Evolutionary conservation across 1,140 invertebrate genomes (phyloP).

Genomic region (Drosophila takahashii): DNA sequence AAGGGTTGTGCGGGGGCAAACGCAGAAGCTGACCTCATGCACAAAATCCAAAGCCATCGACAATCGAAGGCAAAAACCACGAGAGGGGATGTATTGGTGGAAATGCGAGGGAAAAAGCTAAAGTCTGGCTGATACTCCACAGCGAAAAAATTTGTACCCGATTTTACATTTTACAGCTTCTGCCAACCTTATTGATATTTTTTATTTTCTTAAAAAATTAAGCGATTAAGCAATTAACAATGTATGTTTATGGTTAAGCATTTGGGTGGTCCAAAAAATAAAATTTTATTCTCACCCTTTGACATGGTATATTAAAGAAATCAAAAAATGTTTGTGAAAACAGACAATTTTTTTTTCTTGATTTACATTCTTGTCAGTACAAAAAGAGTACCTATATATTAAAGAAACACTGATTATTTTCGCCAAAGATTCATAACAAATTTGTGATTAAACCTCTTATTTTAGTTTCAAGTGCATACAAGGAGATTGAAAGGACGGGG

Average conservation of each 20-base stretch:
- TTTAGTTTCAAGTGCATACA: constrained; percentile 1
- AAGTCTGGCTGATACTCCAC: constrained; percentile 8
- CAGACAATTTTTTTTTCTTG: too few species aligned
- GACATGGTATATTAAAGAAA: too few species aligned
- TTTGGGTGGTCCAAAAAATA: too few species aligned
- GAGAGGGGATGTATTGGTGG: constrained; percentile 22
- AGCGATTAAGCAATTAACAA: too few species aligned
- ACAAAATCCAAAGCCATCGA: constrained; percentile 66
- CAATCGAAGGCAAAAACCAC: constrained; percentile 53
- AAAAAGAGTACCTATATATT: not conserved
- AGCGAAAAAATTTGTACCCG: not conserved
- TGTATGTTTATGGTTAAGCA: too few species aligned
- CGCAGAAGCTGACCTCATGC: constrained; percentile 77
- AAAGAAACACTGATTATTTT: not conserved
- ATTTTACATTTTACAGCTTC: too few species aligned
- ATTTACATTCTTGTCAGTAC: too few species aligned
- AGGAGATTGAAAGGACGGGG: constrained; percentile 5
- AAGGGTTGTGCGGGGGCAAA: constrained; percentile 23
- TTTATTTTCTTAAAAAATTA: too few species aligned
- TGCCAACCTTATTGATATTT: too few species aligned
- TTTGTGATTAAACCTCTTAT: not conserved
- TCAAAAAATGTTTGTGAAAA: too few species aligned
- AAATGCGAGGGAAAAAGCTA: constrained; percentile 4
- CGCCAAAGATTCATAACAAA: not conserved
- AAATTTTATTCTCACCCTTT: too few species aligned